These are phyloP conservation scores for Ophion slaviceki DNA, from an alignment of 2,888 invertebrate genomes.

Conservation along the genomic window DNA sequence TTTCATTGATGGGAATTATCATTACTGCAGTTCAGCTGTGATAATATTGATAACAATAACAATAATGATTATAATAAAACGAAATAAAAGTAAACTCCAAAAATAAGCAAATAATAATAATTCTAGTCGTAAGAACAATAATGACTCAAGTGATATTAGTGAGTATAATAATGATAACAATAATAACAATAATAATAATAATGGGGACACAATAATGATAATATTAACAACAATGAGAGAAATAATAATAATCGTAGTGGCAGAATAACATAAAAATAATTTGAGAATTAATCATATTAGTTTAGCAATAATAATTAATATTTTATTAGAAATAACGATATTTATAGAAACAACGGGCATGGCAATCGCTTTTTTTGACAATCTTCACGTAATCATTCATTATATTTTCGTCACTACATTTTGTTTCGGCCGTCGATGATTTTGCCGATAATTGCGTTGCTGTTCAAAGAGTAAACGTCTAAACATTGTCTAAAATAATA, in stretches of 20 bases:
- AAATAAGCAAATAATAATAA: too few species aligned
- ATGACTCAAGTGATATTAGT: too few species aligned
- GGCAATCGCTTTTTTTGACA: not conserved
- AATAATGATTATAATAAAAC: not conserved
- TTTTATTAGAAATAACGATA: too few species aligned
- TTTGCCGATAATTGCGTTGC: not conserved
- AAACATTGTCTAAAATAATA: too few species aligned
- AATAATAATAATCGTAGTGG: not conserved
- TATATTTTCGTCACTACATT: not conserved
- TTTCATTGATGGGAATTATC: not conserved
- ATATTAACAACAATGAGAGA: too few species aligned
- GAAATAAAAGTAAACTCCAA: too few species aligned
- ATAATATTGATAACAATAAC: not conserved
- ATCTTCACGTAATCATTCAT: not conserved
- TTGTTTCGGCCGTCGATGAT: not conserved
- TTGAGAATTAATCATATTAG: not conserved
- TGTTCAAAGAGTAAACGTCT: not conserved
- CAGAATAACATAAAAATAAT: not conserved
- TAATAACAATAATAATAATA: too few species aligned
- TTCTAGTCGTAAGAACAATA: too few species aligned
- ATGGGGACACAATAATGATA: too few species aligned
- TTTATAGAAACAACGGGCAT: too few species aligned
- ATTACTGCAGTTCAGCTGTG: not conserved
- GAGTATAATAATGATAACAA: too few species aligned
- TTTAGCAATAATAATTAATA: too few species aligned